Evolutionary conservation across 1,140 invertebrate genomes (phyloP).

Genomic region (Coptotermes formosanus): DNA sequence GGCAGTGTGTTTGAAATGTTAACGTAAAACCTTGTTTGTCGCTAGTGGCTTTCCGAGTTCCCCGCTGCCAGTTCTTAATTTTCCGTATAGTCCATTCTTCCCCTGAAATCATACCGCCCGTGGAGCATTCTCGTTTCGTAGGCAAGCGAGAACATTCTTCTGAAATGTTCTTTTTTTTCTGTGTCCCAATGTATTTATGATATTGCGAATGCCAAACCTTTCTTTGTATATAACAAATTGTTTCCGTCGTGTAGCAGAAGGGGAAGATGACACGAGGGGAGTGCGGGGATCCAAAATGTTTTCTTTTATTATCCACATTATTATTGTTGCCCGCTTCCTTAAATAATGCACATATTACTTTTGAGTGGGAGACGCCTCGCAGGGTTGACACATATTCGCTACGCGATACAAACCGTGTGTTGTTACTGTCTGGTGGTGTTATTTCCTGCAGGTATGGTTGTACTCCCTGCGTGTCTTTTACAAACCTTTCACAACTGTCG

Average conservation of each 20-base stretch:
- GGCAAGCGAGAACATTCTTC: neutral
- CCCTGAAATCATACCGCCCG: neutral
- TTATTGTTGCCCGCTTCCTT: neutral
- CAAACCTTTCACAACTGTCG: no score
- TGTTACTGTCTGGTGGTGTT: no score
- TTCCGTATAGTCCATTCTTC: neutral
- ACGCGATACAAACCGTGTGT: neutral
- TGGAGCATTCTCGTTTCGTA: neutral
- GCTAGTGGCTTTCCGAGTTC: no score
- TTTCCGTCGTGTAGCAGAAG: neutral
- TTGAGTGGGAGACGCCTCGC: neutral
- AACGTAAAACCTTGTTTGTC: no score
- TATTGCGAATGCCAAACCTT: conserved; percentile 14
- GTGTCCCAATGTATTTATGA: neutral
- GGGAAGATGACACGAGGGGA: no score
- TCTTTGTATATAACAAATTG: neutral
- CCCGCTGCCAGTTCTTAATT: no score
- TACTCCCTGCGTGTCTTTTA: no score
- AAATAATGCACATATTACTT: neutral
- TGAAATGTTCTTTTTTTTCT: neutral
- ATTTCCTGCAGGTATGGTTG: no score
- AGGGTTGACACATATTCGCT: neutral
- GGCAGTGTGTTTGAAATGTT: no score
- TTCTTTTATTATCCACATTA: neutral
- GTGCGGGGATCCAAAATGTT: neutral